Base-by-base conservation (phyloP, 2,113 vertebrate species). In the Ivindomyrus marchei region DNA sequence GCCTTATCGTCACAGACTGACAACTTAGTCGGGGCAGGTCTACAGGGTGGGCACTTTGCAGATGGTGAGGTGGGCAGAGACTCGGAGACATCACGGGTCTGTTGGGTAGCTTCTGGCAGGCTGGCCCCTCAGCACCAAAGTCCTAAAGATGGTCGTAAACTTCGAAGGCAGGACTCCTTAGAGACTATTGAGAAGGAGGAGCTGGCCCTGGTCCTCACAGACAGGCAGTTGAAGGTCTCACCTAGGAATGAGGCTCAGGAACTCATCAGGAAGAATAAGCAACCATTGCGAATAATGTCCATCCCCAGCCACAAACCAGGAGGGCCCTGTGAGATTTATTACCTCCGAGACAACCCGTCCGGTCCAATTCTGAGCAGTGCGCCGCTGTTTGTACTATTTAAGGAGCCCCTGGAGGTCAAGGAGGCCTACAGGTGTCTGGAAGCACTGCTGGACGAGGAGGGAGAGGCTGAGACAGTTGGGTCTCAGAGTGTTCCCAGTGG, bases 1-100 rank as follows among this genome's bases (percentile, higher is more conserved):
- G 92, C 92, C 50, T 94, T 95, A 2, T 91, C 93, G 0, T 92
- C 95, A 84, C 92, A 93, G 0, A 92, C 93, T 24, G 96, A 96
- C 90, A 89, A 93, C 92, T 85, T 93, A 88, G 49, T 88, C 87
- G 84, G 90, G 93, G 88, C 90, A 6, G 19, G 11, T 86, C 6
- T 62, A 70, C 36, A 92, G 91, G 92, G 92, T 24, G 66, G 62
- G 27, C 66, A 24, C 15, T 31, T 90, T 85, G 91, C 89, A 8
- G 50, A 91, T 91, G 77, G 53, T 62, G 89, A 90, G n/a, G 0
- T 1, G 56, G 88, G 70, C 31, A 21, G 0, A 0, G 87, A 83
- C 17, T 77, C 3, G 4, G 3, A 0, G 66, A 91, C 89, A 58
- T 58, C 88, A 27, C 58, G 53, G 3, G 86, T 46, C 52, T 88